Evolutionary conservation across 2,113 vertebrate genomes (phyloP), one percentile per base, ranked within the genome.

Genomic region (Charadrius vociferus): DNA sequence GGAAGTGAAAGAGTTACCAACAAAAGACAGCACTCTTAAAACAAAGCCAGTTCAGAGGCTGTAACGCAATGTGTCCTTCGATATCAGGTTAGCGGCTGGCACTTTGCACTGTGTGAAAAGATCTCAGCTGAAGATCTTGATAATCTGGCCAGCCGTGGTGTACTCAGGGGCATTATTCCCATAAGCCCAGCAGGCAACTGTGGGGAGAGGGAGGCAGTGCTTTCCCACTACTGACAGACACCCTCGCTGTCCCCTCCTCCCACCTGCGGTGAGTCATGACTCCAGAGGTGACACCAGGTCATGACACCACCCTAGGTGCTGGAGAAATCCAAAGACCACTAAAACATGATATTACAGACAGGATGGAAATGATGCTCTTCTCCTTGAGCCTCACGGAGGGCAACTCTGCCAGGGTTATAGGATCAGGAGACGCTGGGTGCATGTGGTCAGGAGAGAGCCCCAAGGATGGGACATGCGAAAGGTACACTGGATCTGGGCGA

Each of bases 71-170:
- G 84, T 95, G 78, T 80, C 94, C 93, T 77, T 91, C 81, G 88
- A 52, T 95, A 92, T 97, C 96, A 92, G 80, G 91, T 95, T 97
- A 93, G 73, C 1, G 12, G 49, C 86, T 96, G 97, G 84, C 97
- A 95, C 87, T 95, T 87, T 59, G 78, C 71, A 95, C 89, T 45
- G 67, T 97, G 96, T 97, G 95, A 95, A 97, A 97, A 91, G 94
- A 97, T 93, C 81, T 80, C 78, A 62, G 90, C 74, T 1, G 37
- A 87, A 95, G 93, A 95, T 97, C 93, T 94, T 73, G 94, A 82
- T 91, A 90, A 94, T 77, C 50, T 2, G 0, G 81, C 84, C 91
- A 88, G 81, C 70, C 30, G 0, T 1, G 0, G 20, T 0, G 7
- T 62, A 50, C 59, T 86, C 1, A 0, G 71, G 58, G 56, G 22